These are phyloP conservation scores for Myripristis murdjan DNA, from an alignment of 2,797 vertebrate genomes.

Conservation along the genomic window DNA sequence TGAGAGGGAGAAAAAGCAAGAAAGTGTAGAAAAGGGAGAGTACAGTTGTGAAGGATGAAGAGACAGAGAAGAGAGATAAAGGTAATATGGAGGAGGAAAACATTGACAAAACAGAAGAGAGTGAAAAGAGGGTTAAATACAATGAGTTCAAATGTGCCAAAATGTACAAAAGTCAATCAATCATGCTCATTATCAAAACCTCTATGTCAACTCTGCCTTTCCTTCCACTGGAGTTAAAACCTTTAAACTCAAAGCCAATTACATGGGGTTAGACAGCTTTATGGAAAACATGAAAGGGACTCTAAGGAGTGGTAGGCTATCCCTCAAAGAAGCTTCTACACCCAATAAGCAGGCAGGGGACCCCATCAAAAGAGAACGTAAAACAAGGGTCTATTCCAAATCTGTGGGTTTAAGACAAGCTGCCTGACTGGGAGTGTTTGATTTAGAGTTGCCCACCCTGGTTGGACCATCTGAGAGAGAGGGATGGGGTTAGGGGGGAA, in stretches of 20 bases:
- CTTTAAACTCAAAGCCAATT: constrained; percentile 10
- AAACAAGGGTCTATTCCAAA: constrained; percentile 15
- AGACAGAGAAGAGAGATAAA: no score
- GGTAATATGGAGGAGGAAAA: no score
- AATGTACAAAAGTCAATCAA: background rate
- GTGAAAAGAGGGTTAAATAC: constrained; percentile 1
- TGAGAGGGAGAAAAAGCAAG: no score
- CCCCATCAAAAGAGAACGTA: background rate
- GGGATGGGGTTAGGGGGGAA: constrained; percentile 10
- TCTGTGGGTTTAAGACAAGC: constrained; percentile 25
- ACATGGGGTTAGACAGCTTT: constrained; percentile 7
- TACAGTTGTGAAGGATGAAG: no score
- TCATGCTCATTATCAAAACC: constrained; percentile 4
- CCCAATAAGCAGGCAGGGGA: background rate
- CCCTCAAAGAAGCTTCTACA: constrained; percentile 7
- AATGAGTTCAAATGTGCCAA: background rate
- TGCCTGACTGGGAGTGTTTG: constrained; percentile 28
- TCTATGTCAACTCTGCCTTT: constrained; percentile 1
- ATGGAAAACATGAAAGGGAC: constrained; percentile 25
- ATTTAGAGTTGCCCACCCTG: constrained; percentile 36
- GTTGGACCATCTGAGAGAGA: constrained; percentile 12
- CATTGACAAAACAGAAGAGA: background rate
- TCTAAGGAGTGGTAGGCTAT: constrained; percentile 10
- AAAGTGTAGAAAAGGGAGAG: no score
- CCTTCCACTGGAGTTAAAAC: constrained; percentile 7